phyloP scores from a whole-genome alignment of 2,797 vertebrate genomes.

The Notoglanidium macrostoma region DNA sequence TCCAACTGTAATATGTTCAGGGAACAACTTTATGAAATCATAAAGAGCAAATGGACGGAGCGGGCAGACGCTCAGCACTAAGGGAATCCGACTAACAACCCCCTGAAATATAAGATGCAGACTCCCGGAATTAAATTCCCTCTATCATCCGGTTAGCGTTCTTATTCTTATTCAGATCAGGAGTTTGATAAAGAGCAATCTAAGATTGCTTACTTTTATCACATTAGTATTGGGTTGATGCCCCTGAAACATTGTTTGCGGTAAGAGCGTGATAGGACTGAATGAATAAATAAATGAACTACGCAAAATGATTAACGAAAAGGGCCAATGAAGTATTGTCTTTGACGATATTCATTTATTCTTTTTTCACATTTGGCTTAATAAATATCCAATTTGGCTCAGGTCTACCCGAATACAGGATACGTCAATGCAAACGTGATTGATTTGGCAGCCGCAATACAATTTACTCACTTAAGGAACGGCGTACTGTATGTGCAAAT shows the following conservation, averaged over 20 bases:
- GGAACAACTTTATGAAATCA: conserved; percentile 11
- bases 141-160: conserved; percentile 37
- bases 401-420: background rate
- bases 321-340: background rate
- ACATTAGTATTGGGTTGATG: background rate
- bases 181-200: conserved; percentile 5
- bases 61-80: background rate
- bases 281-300: background rate
- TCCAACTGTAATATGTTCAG: conserved; percentile 3
- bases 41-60: background rate
- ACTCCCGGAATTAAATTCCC: conserved; percentile 45
- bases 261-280: background rate
- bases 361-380: background rate
- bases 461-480: background rate
- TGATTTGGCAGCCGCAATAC: background rate
- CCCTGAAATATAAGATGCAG: conserved; percentile 45
- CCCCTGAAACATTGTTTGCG: background rate
- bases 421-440: background rate
- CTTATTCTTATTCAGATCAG: conserved; percentile 17
- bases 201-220: conserved; percentile 20
- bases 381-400: background rate
- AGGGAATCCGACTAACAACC: background rate
- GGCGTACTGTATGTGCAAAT: background rate
- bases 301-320: background rate
- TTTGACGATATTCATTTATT: background rate